Evolutionary conservation across 2,113 vertebrate genomes (phyloP).

Genomic region (Rhinoderma darwinii): DNA sequence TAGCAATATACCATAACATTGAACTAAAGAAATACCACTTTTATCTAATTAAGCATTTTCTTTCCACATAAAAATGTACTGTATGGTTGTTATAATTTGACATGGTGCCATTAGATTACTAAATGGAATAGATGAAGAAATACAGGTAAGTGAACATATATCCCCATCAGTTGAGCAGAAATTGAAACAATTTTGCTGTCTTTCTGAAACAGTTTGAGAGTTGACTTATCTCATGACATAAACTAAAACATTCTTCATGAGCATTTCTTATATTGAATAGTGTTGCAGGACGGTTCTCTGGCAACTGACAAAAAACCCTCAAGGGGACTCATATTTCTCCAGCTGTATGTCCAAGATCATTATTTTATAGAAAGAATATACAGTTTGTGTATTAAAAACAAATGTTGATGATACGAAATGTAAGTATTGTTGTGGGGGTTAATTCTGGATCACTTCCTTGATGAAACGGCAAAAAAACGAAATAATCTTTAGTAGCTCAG

Average conservation of each 20-base stretch:
- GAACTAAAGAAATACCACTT: too few species aligned
- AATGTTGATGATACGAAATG: neutral
- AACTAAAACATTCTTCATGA: neutral
- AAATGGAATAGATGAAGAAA: too few species aligned
- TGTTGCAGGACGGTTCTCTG: neutral
- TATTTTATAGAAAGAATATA: neutral
- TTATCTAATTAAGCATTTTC: too few species aligned
- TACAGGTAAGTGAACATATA: too few species aligned
- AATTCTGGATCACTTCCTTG: neutral
- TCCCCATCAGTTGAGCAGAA: too few species aligned
- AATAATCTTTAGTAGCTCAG: neutral
- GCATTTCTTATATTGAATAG: neutral
- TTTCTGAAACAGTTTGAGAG: neutral
- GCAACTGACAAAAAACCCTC: neutral
- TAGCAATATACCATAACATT: too few species aligned
- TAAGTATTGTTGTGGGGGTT: neutral
- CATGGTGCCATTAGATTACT: too few species aligned
- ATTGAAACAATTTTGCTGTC: too few species aligned
- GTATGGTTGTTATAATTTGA: too few species aligned
- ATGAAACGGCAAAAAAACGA: neutral
- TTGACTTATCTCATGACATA: neutral
- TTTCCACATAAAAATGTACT: too few species aligned
- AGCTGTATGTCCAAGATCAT: neutral
- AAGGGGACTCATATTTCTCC: neutral
- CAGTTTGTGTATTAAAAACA: neutral